Evolutionary conservation across 2,113 vertebrate genomes (phyloP), one percentile per base, ranked within the genome.

Genomic region (Leucoraja erinaceus): DNA sequence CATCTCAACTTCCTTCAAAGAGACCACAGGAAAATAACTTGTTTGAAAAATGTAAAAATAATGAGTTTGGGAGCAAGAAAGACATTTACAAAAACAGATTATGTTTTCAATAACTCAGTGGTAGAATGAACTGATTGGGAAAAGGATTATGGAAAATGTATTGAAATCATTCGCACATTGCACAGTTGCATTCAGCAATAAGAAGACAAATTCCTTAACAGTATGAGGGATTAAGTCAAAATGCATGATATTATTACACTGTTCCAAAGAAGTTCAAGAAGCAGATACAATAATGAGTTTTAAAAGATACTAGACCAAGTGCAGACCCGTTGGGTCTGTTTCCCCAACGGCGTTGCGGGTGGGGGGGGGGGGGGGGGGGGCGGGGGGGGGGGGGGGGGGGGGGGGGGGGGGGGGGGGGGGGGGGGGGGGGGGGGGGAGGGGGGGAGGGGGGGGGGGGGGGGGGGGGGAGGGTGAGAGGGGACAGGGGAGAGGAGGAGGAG

Each of bases 101-200:
- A 10, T 84, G 54, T 59, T 84, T 84, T 61, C 54, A 86, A 86
- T 59, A 86, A 59, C n/a, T n/a, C 81, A 59, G 81, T 28, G 56
- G 56, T 28, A 11, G 56, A n/a, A 25, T 25, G 5, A 5, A 25
- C 81, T 86, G 54, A 86, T 86, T 86, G 81, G 56, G 54, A 61
- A 86, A 86, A 56, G 81, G 81, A 61, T 61, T 86, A 25, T 86
- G 81, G 81, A 86, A 14, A 84, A 61, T 25, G 28, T 59, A 59
- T 86, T 61, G 81, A 86, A 86, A 86, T 56, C 81, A n/a, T 56
- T 56, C 56, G 56, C 54, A n/a, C 54, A 59, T 25, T 12, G 25
- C 28, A 28, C 59, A 25, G 56, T 86, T 86, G 25, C 56, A 11
- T 84, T 28, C 20, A 10, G 81, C 56, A 28, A 59, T 47, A 28